A percentile compares a stretch with the other conserved stretches of the same genome.
These are phyloP conservation scores for Xestia xanthographa DNA, from an alignment of 2,888 invertebrate genomes.

Conservation along the genomic window DNA sequence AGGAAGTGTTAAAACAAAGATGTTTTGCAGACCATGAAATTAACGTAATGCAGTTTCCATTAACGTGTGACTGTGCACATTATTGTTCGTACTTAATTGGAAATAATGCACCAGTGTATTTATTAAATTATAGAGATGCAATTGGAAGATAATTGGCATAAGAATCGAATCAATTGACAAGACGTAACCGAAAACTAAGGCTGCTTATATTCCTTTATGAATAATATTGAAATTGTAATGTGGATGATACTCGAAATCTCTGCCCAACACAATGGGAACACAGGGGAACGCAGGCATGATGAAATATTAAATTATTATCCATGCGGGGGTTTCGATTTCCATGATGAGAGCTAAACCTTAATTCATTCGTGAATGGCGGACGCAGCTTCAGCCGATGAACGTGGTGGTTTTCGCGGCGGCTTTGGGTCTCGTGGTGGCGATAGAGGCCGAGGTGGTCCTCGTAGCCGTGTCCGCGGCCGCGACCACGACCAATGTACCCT, in stretches of 20 bases:
- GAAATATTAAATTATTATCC: background rate
- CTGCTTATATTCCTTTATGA: background rate
- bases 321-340: too few species aligned
- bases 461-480: too few species aligned
- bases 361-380: too few species aligned
- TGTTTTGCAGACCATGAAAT: slow-evolving; percentile 21
- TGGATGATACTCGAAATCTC: background rate
- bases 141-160: background rate
- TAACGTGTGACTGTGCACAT: slow-evolving; percentile 37
- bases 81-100: background rate
- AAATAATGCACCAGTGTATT: slow-evolving; percentile 7
- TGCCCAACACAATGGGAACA: background rate
- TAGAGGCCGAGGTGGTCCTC: too few species aligned
- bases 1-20: slow-evolving; percentile 49
- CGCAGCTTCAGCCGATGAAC: too few species aligned
- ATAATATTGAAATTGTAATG: background rate
- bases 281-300: background rate
- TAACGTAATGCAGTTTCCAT: slow-evolving; percentile 57
- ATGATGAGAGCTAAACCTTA: too few species aligned
- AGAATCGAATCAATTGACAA: background rate
- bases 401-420: too few species aligned
- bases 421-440: too few species aligned
- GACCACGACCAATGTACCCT: too few species aligned
- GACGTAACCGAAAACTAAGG: background rate
- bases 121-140: background rate